Conservation (phyloP, 1,140 invertebrate species). For the Lordiphosa mommai region DNA sequence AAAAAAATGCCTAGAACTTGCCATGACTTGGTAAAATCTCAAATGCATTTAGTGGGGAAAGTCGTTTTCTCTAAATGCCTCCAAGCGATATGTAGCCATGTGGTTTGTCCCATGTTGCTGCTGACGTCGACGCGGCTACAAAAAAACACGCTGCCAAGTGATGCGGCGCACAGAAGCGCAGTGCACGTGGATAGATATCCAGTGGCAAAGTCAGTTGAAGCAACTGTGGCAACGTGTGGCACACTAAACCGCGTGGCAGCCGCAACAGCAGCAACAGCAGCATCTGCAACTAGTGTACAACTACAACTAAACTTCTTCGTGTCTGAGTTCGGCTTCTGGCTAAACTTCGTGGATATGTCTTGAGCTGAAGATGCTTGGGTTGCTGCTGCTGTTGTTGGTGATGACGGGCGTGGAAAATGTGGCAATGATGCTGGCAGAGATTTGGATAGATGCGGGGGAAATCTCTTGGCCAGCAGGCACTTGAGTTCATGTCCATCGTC, state of each 20-base stretch:
- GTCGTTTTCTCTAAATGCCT: too few species aligned
- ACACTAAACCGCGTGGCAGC: slow-evolving; percentile 48
- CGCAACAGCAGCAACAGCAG: slow-evolving; percentile 13
- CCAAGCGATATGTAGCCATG: not conserved
- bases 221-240: slow-evolving; percentile 43
- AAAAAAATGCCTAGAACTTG: too few species aligned
- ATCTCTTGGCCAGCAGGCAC: not conserved
- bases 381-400: slow-evolving; percentile 17
- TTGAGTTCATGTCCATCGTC: slow-evolving; percentile 29
- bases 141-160: slow-evolving; percentile 72
- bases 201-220: slow-evolving; percentile 8
- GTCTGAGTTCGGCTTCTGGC: slow-evolving; percentile 35
- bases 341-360: slow-evolving; percentile 32
- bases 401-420: slow-evolving; percentile 14
- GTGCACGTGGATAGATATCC: slow-evolving; percentile 36
- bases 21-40: too few species aligned
- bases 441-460: too few species aligned
- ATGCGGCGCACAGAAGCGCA: slow-evolving; percentile 63
- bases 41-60: too few species aligned
- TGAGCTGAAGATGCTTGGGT: slow-evolving; percentile 45
- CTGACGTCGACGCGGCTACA: slow-evolving; percentile 71
- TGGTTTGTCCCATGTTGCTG: slow-evolving; percentile 45
- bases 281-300: slow-evolving; percentile 19
- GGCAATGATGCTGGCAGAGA: slow-evolving; percentile 8
- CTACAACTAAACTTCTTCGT: slow-evolving; percentile 30